Evolutionary conservation across 2,888 invertebrate species (phyloP).

Genomic region (Antheraea assamensis): DNA sequence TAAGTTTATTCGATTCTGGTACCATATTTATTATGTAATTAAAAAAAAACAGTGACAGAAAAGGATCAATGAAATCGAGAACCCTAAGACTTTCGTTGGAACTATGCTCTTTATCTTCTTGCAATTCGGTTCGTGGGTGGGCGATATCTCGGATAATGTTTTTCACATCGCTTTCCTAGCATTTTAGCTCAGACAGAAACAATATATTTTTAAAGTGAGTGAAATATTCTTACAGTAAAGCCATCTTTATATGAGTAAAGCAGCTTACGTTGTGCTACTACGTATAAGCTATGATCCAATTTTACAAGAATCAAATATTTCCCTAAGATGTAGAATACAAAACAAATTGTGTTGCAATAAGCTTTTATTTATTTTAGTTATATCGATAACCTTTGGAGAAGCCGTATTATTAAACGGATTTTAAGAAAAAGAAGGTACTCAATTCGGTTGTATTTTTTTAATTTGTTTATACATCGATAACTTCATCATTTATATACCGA

Average conservation of each 20-base stretch:
- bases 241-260: neutral
- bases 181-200: constrained; percentile 23
- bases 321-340: neutral
- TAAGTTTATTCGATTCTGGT: neutral
- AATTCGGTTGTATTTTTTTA: too few relatives aligned
- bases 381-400: neutral
- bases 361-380: neutral
- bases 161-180: neutral
- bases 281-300: neutral
- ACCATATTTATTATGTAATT: neutral
- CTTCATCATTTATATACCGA: too few relatives aligned
- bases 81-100: neutral
- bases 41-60: neutral
- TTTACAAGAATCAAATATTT: neutral
- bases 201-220: constrained; percentile 51
- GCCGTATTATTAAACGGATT: neutral
- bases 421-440: too few relatives aligned
- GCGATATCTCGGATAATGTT: constrained; percentile 6
- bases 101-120: constrained; percentile 1
- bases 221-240: constrained; percentile 29
- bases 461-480: too few relatives aligned
- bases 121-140: neutral
- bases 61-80: neutral
- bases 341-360: neutral
- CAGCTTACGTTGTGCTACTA: neutral